Base-by-base conservation (phyloP, 2,113 vertebrate genomes). In the Xiphorhynchus elegans region DNA sequence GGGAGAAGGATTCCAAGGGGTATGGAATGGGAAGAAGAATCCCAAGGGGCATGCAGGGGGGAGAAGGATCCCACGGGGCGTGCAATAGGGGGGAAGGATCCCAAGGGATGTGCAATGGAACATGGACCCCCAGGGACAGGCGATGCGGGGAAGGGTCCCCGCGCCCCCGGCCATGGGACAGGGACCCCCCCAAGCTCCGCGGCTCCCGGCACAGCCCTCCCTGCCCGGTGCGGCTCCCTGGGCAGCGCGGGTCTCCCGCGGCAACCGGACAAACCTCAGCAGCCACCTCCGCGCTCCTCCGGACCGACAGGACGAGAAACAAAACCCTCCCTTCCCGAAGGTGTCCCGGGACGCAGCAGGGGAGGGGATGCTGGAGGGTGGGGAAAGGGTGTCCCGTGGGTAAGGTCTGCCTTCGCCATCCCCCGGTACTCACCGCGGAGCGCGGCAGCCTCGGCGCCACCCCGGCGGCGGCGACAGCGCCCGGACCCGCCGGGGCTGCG, bases 251-350 rank as follows among this genome's bases (percentile, higher is more conserved):
- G 86, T 97, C 95, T 80, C 97, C 96, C 83, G 80, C 58, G 77
- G 95, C 96, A 96, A 94, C 97, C 69, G 74, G 73, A 37, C 73
- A 87, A 93, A 25, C 95, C 73, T 77, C 87, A 90, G n/a, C 94
- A 69, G 68, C 25, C 21, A 10, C 9, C 20, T 9, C 42, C 42
- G n/a, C 52, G 21, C 59, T 35, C n/a, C 77, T 68, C 55, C 77
- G 6, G 55, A 49, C 93, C 23, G 29, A 11, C 31, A 85, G 55
- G 17, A 62, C 62, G 6, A 35, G 80, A 78, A 79, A 69, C 55
- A 84, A 75, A 39, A 31, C 6, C 17, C 26, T 26, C 31, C 82
- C 8, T 13, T 11, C 55, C 59, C 35, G 13, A 21, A 20, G 37
- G 18, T 19, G 52, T 59, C 68, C 68, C 29, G n/a, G 62, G 29